phyloP scores from a whole-genome alignment of 2,113 vertebrate species.

The Mellivora capensis region DNA sequence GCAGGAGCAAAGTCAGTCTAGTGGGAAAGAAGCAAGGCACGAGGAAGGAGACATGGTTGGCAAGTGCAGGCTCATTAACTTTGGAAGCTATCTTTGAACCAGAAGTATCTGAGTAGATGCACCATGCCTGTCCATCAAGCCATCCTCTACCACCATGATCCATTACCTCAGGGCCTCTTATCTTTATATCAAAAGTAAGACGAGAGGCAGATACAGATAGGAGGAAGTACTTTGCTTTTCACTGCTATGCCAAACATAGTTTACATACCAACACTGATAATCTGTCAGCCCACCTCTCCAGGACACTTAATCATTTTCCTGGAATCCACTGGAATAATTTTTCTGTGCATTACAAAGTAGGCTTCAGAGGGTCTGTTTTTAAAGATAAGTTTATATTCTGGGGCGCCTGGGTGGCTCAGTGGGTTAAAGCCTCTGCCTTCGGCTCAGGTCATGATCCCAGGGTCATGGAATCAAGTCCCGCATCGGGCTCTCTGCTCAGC shows the following conservation, averaged over 20 bases:
- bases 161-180: neutral
- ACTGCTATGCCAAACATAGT: slow-evolving; percentile 51
- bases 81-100: slow-evolving; percentile 33
- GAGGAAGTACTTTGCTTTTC: slow-evolving; percentile 61
- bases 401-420: no score
- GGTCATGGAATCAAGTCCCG: no score
- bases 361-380: neutral
- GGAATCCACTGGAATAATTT: slow-evolving; percentile 53
- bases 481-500: no score
- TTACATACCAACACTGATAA: slow-evolving; percentile 62
- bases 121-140: neutral
- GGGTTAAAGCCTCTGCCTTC: no score
- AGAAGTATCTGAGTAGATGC: neutral
- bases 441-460: no score
- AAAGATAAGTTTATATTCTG: slow-evolving; percentile 10
- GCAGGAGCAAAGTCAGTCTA: neutral
- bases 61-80: neutral
- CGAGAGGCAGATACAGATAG: slow-evolving; percentile 59
- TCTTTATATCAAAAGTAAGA: slow-evolving; percentile 57
- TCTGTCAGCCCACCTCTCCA: slow-evolving; percentile 49
- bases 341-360: neutral
- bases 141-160: neutral
- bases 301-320: slow-evolving; percentile 66
- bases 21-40: neutral
- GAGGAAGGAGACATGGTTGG: neutral